These are phyloP conservation scores for Drosophila colorata DNA, from an alignment of 2,888 invertebrate species.

Conservation along the genomic window DNA sequence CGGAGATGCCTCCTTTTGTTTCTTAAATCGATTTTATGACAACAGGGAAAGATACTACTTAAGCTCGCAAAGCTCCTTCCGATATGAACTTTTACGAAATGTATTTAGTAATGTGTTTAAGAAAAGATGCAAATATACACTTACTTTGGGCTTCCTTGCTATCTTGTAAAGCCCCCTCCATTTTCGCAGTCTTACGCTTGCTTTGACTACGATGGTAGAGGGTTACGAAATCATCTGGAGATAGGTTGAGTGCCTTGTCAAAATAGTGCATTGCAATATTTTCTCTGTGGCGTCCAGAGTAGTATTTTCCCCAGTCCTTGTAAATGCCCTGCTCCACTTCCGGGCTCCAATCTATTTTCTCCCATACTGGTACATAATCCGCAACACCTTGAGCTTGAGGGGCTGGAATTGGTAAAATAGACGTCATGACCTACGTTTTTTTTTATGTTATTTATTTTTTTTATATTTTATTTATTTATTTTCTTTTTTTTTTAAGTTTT, in stretches of 20 bases:
- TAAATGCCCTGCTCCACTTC: constrained; percentile 80
- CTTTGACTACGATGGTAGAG: constrained; percentile 77
- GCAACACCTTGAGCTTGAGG: constrained; percentile 33
- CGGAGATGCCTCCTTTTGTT: too few relatives aligned
- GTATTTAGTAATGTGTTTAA: too few relatives aligned
- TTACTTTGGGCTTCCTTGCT: constrained; percentile 73
- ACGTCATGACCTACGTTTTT: constrained; percentile 27
- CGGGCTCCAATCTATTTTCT: constrained; percentile 74
- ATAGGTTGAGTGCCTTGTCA: constrained; percentile 73
- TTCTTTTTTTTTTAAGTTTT: constrained; percentile 15
- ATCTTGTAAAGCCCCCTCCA: constrained; percentile 70
- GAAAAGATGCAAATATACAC: neutral
- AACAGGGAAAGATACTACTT: too few relatives aligned
- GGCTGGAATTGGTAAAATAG: constrained; percentile 4
- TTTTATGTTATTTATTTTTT: constrained; percentile 5
- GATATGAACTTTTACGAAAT: too few relatives aligned
- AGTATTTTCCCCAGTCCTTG: constrained; percentile 82
- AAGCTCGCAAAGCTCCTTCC: too few relatives aligned
- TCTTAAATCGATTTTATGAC: too few relatives aligned
- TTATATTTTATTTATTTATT: neutral
- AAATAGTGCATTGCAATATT: constrained; percentile 79
- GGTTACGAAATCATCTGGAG: constrained; percentile 67
- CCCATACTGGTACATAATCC: constrained; percentile 61
- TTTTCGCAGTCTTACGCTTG: constrained; percentile 74
- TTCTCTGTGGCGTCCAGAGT: constrained; percentile 74